Evolutionary conservation across 1,140 invertebrate species (phyloP).

Genomic region (Caenorhabditis elegans): WBcel235 BX284606.5:7989501-7990000

Average conservation of each 20-base stretch:
- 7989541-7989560: background rate
- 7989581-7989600: conserved; percentile 29
- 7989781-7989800: conserved; percentile 53
- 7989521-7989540: background rate
- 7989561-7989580: conserved; percentile 33
- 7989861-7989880: conserved; percentile 54
- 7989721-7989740: conserved; percentile 8
- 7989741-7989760: conserved; percentile 31
- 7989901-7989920: too few species aligned
- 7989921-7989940: conserved; percentile 27
- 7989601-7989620: conserved; percentile 46
- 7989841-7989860: conserved; percentile 59
- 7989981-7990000: conserved; percentile 58
- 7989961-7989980: conserved; percentile 54
- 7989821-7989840: conserved; percentile 25
- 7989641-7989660: background rate
- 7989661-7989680: background rate
- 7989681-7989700: background rate
- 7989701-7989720: background rate
- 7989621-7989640: conserved; percentile 41
- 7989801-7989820: conserved; percentile 49
- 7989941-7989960: conserved; percentile 56
- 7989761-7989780: conserved; percentile 47
- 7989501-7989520: background rate
- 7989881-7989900: background rate